Evolutionary conservation across 1,140 invertebrate genomes (phyloP).

Genomic region (Scaptomyza montana): DNA sequence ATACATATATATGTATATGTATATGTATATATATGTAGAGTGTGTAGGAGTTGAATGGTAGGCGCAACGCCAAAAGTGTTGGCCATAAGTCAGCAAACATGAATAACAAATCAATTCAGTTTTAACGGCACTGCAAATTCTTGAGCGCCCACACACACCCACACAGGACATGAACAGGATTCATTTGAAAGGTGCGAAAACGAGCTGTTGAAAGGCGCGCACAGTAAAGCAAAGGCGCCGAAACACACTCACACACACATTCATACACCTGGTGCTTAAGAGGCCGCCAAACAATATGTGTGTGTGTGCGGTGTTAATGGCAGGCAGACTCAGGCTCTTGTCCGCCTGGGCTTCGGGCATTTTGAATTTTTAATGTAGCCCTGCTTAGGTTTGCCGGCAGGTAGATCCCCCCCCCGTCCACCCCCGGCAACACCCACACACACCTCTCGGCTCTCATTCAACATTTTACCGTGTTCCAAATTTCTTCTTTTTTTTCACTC

Average conservation of each 20-base stretch:
- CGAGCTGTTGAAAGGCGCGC: constrained; percentile 74
- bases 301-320: constrained; percentile 68
- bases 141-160: constrained; percentile 38
- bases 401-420: neutral
- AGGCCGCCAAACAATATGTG: constrained; percentile 26
- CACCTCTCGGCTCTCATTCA: neutral
- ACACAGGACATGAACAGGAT: constrained; percentile 6
- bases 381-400: constrained; percentile 55
- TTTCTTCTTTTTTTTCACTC: constrained; percentile 29
- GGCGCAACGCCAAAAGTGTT: constrained; percentile 75
- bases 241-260: constrained; percentile 29
- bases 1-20: neutral
- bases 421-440: too few species aligned
- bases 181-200: constrained; percentile 75
- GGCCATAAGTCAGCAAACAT: constrained; percentile 81
- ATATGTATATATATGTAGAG: neutral
- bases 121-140: constrained; percentile 74
- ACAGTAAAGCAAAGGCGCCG: constrained; percentile 48
- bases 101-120: constrained; percentile 81
- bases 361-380: constrained; percentile 78
- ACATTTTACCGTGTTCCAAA: constrained; percentile 4
- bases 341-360: constrained; percentile 68
- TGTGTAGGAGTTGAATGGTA: constrained; percentile 61
- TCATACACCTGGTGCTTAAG: constrained; percentile 34
- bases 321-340: constrained; percentile 53